Percentiles rank a stretch among this genome's conserved stretches.
phyloP scores from a whole-genome alignment of 2,113 vertebrate species.

The Actenoides lindsayi region DNA sequence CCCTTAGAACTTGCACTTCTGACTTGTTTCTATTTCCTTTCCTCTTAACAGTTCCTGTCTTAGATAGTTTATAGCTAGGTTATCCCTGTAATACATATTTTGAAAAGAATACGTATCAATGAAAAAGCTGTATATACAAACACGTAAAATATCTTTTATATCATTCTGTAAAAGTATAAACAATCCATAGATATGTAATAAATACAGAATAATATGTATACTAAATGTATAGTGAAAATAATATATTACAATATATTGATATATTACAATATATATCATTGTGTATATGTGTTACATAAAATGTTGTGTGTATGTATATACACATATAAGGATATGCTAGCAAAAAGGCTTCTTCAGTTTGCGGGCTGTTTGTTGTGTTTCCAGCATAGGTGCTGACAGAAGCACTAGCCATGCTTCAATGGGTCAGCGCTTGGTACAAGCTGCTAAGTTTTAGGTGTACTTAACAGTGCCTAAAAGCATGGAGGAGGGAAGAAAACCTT shows the following conservation, averaged over 20 bases:
- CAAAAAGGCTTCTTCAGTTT: not conserved
- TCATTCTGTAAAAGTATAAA: not conserved
- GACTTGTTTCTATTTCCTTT: not conserved
- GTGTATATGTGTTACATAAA: not conserved
- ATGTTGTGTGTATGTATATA: not conserved
- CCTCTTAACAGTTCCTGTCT: not conserved
- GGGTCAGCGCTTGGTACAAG: not conserved
- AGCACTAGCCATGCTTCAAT: not conserved
- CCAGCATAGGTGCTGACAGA: not conserved
- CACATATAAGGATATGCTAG: not conserved
- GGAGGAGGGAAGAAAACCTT: not conserved
- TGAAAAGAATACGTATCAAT: not conserved
- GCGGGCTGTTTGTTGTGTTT: not conserved
- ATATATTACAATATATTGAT: not conserved
- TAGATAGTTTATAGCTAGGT: too few relatives aligned
- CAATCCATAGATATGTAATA: not conserved
- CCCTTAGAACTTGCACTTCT: not conserved
- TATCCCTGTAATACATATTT: not conserved
- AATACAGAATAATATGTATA: not conserved
- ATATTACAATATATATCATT: too few relatives aligned
- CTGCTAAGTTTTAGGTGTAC: not conserved
- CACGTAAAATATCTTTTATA: accelerated
- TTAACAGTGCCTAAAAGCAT: not conserved
- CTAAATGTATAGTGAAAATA: too few relatives aligned
- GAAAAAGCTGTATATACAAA: not conserved